Evolutionary conservation across 2,888 invertebrate species (phyloP), one percentile per base, ranked within the genome.

Genomic region (Cephonodes hylas): DNA sequence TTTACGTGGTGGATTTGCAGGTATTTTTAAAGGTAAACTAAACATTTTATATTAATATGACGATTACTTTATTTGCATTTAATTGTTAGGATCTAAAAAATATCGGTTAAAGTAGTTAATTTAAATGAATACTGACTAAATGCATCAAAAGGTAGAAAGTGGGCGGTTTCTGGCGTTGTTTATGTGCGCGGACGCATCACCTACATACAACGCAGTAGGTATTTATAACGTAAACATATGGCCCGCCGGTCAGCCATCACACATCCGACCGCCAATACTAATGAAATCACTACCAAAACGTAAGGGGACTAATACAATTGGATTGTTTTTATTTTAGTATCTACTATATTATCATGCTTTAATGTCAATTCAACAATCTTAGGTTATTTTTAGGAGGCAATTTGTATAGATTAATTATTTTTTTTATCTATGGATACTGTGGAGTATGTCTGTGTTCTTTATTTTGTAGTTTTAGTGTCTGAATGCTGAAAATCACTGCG

Each of bases 201-300:
- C 83, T 79, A 81, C 80, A 77, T 76, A 73, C 69, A 69, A 75
- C 79, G 77, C 74, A 65, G 67, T 75, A 71, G 65, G 83, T 89
- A 86, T 86, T 87, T 86, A 87, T 86, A 91, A 83, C 85, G 80
- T 86, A 84, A 89, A 87, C 90, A 90, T 87, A 88, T 90, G 90
- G 88, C 89, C 83, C 79, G 72, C 68, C 42, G 60, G 60, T 42
- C 53, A 27, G 42, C 42, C 48, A 53, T 60, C 53, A 60, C 48
- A 38, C 27, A 53, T 25, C 48, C 42, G 48, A 60, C 42, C 20
- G 42, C 60, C 42, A 25, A 60, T 53, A 27, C 25, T 25, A 60
- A 42, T 53, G 7, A 53, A 53, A 53, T 60, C 48, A 25, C 38
- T 42, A 27, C 60, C 18, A 20, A 25, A 42, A 42, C 23, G 18